Percentiles rank a stretch among this genome's conserved stretches.
phyloP scores from a whole-genome alignment of 2,888 invertebrate genomes.

The Latrodectus elegans region DNA sequence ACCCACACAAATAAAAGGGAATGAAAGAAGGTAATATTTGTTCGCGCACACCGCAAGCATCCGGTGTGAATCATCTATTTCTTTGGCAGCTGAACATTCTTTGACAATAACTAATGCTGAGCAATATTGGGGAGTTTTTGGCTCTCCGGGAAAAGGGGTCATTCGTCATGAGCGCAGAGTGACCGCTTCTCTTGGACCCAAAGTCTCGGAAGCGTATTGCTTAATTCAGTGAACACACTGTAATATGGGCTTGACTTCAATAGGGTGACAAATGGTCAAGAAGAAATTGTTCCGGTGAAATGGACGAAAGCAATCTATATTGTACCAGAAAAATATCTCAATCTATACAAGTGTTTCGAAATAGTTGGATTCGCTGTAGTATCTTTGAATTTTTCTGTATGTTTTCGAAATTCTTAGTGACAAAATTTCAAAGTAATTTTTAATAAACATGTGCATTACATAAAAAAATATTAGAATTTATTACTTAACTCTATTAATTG shows the following conservation, averaged over 20 bases:
- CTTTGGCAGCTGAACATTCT: slow-evolving; percentile 61
- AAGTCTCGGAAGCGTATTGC: slow-evolving; percentile 68
- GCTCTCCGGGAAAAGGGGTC: slow-evolving; percentile 39
- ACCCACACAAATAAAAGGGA: too few species aligned
- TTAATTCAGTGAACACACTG: slow-evolving; percentile 70
- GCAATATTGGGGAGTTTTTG: slow-evolving; percentile 63
- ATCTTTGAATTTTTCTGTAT: background rate
- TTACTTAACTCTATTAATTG: too few species aligned
- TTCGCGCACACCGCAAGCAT: slow-evolving; percentile 45
- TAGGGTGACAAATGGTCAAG: slow-evolving; percentile 69
- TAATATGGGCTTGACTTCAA: slow-evolving; percentile 66
- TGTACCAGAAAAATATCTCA: slow-evolving; percentile 10
- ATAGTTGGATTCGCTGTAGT: too few species aligned
- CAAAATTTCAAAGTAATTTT: too few species aligned
- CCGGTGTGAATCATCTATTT: slow-evolving; percentile 65
- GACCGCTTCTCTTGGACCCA: slow-evolving; percentile 61
- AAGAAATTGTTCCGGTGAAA: slow-evolving; percentile 64
- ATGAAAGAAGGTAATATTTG: too few species aligned
- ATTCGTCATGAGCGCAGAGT: slow-evolving; percentile 67
- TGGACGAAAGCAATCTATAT: slow-evolving; percentile 67
- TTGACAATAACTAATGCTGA: slow-evolving; percentile 69
- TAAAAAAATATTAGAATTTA: too few species aligned
- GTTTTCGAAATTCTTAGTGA: too few species aligned
- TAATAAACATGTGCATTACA: too few species aligned
- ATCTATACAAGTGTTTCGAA: too few species aligned